These are phyloP conservation scores for Turnix velox DNA, from an alignment of 2,113 vertebrate species.

Conservation along the genomic window DNA sequence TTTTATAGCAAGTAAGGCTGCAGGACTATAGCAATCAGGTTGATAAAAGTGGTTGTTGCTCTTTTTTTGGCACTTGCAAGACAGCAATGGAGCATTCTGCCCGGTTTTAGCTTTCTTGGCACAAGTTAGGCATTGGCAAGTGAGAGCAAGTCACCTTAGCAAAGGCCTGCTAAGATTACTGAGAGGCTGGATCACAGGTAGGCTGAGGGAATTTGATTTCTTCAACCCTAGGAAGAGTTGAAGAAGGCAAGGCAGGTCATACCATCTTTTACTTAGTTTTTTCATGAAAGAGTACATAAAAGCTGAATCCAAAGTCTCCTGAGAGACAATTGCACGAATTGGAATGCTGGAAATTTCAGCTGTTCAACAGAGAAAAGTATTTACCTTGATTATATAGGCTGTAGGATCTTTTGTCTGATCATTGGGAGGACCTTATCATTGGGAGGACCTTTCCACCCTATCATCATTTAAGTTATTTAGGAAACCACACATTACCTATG, in stretches of 20 bases:
- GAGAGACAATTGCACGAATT: neutral
- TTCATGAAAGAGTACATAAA: neutral
- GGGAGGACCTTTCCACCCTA: neutral
- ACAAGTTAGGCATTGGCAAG: neutral
- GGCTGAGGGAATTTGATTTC: neutral
- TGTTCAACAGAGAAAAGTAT: neutral
- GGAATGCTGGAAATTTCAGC: neutral
- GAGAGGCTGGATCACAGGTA: neutral
- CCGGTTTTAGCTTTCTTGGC: neutral
- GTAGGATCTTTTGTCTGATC: neutral
- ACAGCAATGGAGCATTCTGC: neutral
- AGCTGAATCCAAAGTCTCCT: neutral
- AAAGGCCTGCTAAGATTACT: neutral
- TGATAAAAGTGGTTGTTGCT: neutral
- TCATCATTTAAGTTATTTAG: neutral
- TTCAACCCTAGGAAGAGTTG: neutral
- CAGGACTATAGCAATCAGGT: neutral
- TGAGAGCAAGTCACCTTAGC: neutral
- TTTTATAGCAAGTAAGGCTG: neutral
- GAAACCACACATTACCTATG: neutral
- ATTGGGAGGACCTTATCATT: neutral
- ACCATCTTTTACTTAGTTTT: neutral
- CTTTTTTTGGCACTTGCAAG: neutral
- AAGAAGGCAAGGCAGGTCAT: neutral
- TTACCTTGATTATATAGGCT: neutral